Base-by-base conservation (phyloP, 1,140 invertebrate genomes). In the Thaumatotibia leucotreta region DNA sequence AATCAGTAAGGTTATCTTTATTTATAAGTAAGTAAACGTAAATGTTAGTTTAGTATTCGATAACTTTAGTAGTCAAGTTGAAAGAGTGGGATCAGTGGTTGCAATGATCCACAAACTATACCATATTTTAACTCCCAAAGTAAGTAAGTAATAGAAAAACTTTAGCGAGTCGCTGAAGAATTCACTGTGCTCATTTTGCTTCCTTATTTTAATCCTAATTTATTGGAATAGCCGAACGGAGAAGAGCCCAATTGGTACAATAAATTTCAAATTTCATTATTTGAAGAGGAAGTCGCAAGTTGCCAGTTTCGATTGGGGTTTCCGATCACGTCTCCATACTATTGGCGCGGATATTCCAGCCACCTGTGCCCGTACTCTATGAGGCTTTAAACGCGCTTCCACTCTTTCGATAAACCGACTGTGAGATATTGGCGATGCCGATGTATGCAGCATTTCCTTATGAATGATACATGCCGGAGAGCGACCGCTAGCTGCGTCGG, bases 251-350 rank as follows among this genome's bases (percentile, higher is more conserved):
- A 86, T 84, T 74, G 84, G 75, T 74, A 82, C 80, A 85, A 86
- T 87, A 87, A 87, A 87, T 89, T 89, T 86, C 76, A 89, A 87
- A 89, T 89, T 89, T 89, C 86, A 89, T 89, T 89, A 89, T 89
- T 87, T 86, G 84, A 87, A 89, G 80, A 87, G 84, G 82, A 86
- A 85, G 84, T 87, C 83, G 82, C 82, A 81, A 86, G 80, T 86
- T 86, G 80, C 77, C 86, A 86, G 83, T 86, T 77, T 80, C 82
- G 69, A 83, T 89, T 84, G 68, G 76, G 82, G 82, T 89, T 88
- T 85, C 86, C 77, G 85, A 87, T 88, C 88, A 90, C 86, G 88
- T 90, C 88, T 82, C 78, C 77, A 83, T 89, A 84, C 80, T 89
- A 90, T 90, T 88, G 88, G 86, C 78, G 79, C 73, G 84, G 86